Percentiles rank a stretch among this genome's conserved stretches.
phyloP scores from a whole-genome alignment of 2,113 vertebrate genomes.

The Cygnus buccinator region DNA sequence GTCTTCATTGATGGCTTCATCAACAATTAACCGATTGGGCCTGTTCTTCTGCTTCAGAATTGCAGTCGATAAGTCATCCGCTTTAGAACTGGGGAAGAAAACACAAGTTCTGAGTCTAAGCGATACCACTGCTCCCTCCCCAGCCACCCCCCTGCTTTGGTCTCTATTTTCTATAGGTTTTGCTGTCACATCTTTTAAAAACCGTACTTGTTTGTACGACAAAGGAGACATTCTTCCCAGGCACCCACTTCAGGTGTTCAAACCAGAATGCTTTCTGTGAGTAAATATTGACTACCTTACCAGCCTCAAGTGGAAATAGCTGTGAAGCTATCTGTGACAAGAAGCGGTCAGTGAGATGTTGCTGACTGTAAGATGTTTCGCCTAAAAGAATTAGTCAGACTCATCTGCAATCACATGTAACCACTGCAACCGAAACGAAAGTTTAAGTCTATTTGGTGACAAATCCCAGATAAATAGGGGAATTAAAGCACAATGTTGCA shows the following conservation, averaged over 20 bases:
- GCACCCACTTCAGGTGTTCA: not conserved
- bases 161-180: not conserved
- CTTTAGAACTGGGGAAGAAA: conserved; percentile 85
- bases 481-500: conserved; percentile 26
- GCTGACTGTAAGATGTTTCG: conserved; percentile 50
- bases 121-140: not conserved
- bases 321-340: not conserved
- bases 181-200: not conserved
- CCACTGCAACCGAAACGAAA: not conserved
- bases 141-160: not conserved
- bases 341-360: conserved; percentile 12
- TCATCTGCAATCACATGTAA: conserved; percentile 37
- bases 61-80: conserved; percentile 95
- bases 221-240: not conserved
- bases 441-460: conserved; percentile 41
- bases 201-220: not conserved
- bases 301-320: not conserved
- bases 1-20: conserved; percentile 99
- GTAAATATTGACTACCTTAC: not conserved
- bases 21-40: conserved; percentile 97
- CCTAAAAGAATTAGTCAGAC: conserved; percentile 24
- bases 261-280: not conserved
- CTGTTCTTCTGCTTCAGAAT: conserved; percentile 99
- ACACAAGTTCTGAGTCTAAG: not conserved
- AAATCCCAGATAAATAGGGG: conserved; percentile 39